Percentiles rank a stretch among this genome's conserved stretches.
Conservation (phyloP, 2,797 vertebrate genomes). For the Gallinago nigripennis region DNA sequence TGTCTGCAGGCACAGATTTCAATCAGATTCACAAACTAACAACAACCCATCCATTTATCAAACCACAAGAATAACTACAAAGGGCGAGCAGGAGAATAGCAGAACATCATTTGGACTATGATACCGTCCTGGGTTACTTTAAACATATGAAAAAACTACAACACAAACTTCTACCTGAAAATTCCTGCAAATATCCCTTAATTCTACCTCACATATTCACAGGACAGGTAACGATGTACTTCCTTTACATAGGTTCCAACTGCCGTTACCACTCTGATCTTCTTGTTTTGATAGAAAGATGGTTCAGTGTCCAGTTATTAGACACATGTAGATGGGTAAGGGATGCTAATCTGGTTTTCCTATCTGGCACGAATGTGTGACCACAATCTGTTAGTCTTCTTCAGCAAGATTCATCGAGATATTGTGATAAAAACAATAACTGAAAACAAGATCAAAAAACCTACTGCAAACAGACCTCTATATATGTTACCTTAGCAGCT, state of each 20-base stretch:
- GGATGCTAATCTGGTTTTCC: not conserved
- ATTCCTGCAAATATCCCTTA: not conserved
- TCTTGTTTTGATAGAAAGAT: not conserved
- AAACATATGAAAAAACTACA: not conserved
- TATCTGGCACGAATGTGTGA: not conserved
- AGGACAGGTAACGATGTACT: not conserved
- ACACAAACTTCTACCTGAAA: not conserved
- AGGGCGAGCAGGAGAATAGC: not conserved
- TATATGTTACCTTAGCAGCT: slow-evolving; percentile 88
- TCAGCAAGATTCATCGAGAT: not conserved
- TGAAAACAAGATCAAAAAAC: not conserved
- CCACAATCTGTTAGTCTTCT: not conserved
- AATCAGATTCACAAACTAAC: not conserved
- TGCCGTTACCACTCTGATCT: not conserved
- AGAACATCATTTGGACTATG: not conserved
- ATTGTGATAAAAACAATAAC: not conserved
- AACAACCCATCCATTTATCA: not conserved
- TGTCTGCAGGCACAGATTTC: not conserved
- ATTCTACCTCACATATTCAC: not conserved
- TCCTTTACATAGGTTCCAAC: not conserved
- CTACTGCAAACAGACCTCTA: not conserved
- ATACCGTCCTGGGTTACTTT: not conserved
- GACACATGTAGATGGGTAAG: not conserved
- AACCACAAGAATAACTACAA: not conserved
- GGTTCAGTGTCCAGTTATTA: not conserved